Conservation (phyloP, 2,888 invertebrate species). For the Polydrusus pterygomalis region DNA sequence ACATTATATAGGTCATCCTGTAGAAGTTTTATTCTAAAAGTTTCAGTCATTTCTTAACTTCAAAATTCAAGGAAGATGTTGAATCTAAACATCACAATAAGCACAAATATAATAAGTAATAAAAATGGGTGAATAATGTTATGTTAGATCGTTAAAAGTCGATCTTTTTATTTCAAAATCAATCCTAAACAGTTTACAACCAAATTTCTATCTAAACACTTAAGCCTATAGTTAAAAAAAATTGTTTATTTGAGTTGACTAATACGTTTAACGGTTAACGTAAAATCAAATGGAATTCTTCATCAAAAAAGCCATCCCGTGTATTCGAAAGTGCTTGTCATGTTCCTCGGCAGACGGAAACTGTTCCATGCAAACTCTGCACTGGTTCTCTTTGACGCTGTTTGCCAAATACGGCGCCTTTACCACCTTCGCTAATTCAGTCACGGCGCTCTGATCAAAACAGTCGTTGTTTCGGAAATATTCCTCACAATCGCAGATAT, state of each 20-base stretch:
- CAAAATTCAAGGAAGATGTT: no score
- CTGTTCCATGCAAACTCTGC: constrained; percentile 82
- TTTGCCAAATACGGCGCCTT: constrained; percentile 60
- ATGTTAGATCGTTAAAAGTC: no score
- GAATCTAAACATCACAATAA: no score
- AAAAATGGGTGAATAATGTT: no score
- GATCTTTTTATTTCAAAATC: no score
- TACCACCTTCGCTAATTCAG: constrained; percentile 68
- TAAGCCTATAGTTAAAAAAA: no score
- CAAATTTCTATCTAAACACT: no score
- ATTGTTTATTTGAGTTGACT: no score
- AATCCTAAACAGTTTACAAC: no score
- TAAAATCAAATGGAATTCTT: constrained; percentile 65
- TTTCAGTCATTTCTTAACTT: not conserved
- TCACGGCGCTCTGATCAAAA: constrained; percentile 74
- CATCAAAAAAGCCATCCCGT: constrained; percentile 87
- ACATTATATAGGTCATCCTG: no score
- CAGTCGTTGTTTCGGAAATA: constrained; percentile 78
- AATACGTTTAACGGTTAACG: not conserved
- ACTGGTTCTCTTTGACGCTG: constrained; percentile 78
- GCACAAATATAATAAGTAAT: no score
- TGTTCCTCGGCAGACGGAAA: constrained; percentile 78
- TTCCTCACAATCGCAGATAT: constrained; percentile 76
- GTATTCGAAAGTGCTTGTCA: constrained; percentile 83
- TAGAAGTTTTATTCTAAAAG: no score